phyloP scores from a whole-genome alignment of 2,888 invertebrate species.

The Artemia sinica region DNA sequence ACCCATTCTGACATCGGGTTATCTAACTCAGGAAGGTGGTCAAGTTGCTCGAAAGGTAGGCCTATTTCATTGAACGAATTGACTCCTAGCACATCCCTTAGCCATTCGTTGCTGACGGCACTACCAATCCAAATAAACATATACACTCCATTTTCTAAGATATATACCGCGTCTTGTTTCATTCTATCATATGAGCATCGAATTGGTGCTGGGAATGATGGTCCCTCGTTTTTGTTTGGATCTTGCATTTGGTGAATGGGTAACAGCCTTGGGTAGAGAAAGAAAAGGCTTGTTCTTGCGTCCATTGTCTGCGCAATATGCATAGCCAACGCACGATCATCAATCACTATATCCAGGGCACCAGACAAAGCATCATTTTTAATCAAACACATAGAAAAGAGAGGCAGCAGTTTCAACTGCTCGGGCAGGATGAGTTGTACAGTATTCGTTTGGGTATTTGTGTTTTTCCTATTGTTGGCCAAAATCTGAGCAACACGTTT shows the following conservation, averaged over 20 bases:
- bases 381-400: no score
- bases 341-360: slow-evolving; percentile 85
- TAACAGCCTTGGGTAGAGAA: slow-evolving; percentile 81
- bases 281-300: slow-evolving; percentile 58
- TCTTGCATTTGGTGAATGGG: slow-evolving; percentile 53
- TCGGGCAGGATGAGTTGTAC: slow-evolving; percentile 98
- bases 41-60: slow-evolving; percentile 47
- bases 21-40: slow-evolving; percentile 55
- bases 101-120: no score
- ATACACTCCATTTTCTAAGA: no score
- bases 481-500: no score
- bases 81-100: slow-evolving; percentile 80
- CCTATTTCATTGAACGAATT: slow-evolving; percentile 62
- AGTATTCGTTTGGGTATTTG: slow-evolving; percentile 68
- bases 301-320: slow-evolving; percentile 72
- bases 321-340: slow-evolving; percentile 88
- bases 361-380: slow-evolving; percentile 84
- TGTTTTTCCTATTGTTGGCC: slow-evolving; percentile 84
- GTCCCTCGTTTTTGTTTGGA: no score
- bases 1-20: slow-evolving; percentile 56
- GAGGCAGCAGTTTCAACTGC: slow-evolving; percentile 87
- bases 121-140: no score
- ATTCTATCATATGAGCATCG: no score
- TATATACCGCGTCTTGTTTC: no score
- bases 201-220: no score